phyloP scores from a whole-genome alignment of 2,113 vertebrate species.

The Dissostichus mawsoni region DNA sequence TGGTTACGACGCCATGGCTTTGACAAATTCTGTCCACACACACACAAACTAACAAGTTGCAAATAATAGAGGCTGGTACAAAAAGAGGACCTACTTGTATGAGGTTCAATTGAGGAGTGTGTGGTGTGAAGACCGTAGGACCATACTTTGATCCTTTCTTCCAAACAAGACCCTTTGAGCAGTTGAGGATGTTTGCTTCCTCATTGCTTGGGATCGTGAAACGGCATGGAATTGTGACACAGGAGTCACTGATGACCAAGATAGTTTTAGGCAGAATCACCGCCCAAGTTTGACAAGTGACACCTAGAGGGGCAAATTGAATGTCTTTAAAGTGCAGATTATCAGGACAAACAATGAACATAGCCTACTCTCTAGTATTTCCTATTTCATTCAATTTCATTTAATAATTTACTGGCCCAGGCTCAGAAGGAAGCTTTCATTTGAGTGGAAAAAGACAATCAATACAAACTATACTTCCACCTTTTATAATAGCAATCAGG shows the following conservation, averaged over 20 bases:
- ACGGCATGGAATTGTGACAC: conserved; percentile 24
- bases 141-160: fast-evolving
- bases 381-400: neutral
- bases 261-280: neutral
- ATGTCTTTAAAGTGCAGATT: neutral
- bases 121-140: fast-evolving
- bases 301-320: conserved; percentile 6
- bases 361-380: neutral
- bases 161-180: neutral
- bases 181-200: neutral
- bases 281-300: neutral
- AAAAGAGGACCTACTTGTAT: conserved; percentile 4
- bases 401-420: no score
- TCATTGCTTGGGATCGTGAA: neutral
- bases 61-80: no score
- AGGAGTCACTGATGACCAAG: neutral
- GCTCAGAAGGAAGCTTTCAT: neutral
- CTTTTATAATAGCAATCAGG: neutral
- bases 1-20: no score
- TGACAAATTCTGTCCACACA: no score
- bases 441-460: neutral
- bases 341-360: neutral
- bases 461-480: neutral
- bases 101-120: fast-evolving
- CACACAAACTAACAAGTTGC: no score